Percentiles rank a stretch among this genome's conserved stretches.
Conservation (phyloP, 2,113 vertebrate species). For the Myrmophylax atrothorax region DNA sequence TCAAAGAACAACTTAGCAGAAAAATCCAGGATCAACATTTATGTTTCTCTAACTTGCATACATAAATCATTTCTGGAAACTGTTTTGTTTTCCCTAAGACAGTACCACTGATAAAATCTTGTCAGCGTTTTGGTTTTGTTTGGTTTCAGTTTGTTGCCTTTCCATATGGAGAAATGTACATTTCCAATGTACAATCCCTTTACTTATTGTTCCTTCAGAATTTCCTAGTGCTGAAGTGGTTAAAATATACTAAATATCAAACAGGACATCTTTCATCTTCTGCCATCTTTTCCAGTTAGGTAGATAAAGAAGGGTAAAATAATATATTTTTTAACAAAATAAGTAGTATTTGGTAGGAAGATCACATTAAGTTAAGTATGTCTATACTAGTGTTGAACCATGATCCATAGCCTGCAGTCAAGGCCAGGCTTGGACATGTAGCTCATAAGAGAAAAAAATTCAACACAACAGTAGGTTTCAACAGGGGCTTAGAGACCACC, state of each 20-base stretch:
- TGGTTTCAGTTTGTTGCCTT: not conserved
- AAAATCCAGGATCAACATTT: not conserved
- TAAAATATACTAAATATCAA: not conserved
- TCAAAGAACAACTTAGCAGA: not conserved
- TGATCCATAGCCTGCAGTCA: not conserved
- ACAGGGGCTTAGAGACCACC: not conserved
- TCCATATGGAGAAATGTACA: fast-evolving
- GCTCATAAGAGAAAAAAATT: not conserved
- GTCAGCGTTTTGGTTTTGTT: not conserved
- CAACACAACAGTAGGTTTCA: not conserved
- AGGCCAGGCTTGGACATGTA: not conserved
- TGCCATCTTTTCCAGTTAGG: not conserved
- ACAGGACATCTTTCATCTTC: not conserved
- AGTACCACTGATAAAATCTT: not conserved
- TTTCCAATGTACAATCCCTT: not conserved
- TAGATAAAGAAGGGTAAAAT: not conserved
- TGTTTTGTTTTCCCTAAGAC: not conserved
- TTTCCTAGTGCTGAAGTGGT: not conserved
- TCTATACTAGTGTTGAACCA: not conserved
- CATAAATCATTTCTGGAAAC: not conserved
- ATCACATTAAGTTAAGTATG: not conserved
- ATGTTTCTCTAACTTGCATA: not conserved
- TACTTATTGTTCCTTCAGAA: not conserved
- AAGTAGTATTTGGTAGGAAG: not conserved
- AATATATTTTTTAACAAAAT: not conserved